Base-by-base conservation (phyloP, 2,797 vertebrate species). In the Eulemur mongoz region DNA sequence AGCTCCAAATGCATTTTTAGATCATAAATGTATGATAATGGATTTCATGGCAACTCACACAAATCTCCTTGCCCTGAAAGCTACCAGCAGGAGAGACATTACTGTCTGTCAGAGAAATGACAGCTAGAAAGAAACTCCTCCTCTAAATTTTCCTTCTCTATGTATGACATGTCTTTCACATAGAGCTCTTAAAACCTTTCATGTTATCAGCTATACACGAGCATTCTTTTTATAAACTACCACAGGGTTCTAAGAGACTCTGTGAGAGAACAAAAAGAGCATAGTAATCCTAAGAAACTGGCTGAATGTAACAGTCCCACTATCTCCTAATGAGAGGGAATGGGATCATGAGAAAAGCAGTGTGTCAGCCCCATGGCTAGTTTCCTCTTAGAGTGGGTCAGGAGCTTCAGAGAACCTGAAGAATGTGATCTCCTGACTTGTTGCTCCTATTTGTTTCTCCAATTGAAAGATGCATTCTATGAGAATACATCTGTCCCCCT, bases 51-150 rank as follows among this genome's bases (percentile, higher is more conserved):
- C 95, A 94, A 83, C 65, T 90, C 70, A 91, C 61, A 95, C 40
- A 97, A 98, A 98, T 95, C 94, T 98, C 96, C 97, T 98, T 98
- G 95, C 97, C 96, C 97, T 97, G 91, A 98, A 98, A 98, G 97
- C 97, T 98, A 97, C 97, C 97, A 98, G 96, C 94, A 97, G 97
- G 97, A 97, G 97, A 97, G 97, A 97, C 91, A 97, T 98, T 98
- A 98, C 73, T 96, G 69, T 92, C 78, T 98, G 94, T 97, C 97
- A 98, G 92, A 98, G 92, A 98, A 98, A 98, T 96, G 95, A 98
- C 89, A 96, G 93, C 78, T 70, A 97, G 95, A 80, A 97, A 98
- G 93, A 97, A 97, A 96, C 48, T 50, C 92, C 88, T 96, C 76
- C 0, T 0, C 91, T 95, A 97, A 96, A 97, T 95, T 97, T 93